A percentile compares a stretch with the other conserved stretches of the same genome.
Evolutionary conservation across 1,140 invertebrate species (phyloP).

Genomic region (Brachionus rotundiformis): DNA sequence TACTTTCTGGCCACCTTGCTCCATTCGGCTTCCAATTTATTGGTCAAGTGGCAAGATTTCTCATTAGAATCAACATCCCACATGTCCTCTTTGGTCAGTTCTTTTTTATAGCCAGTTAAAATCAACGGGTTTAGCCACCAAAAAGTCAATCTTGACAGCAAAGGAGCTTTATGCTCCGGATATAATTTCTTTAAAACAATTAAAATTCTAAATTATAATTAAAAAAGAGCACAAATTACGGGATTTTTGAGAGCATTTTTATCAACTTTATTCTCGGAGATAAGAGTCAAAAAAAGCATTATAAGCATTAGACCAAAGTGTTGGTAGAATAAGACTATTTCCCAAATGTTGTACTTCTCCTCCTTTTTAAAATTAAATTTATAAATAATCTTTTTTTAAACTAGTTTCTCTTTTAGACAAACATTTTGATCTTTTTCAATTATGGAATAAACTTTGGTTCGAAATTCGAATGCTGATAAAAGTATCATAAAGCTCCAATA

Average conservation of each 20-base stretch:
- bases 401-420: too few species aligned
- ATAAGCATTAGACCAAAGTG: background rate
- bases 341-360: background rate
- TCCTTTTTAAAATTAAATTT: background rate
- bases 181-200: too few species aligned
- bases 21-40: constrained; percentile 27
- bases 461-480: background rate
- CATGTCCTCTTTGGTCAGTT: constrained; percentile 29
- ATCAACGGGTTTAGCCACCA: constrained; percentile 50
- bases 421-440: background rate
- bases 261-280: background rate
- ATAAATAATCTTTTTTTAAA: background rate
- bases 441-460: background rate
- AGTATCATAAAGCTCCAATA: constrained; percentile 14
- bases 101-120: constrained; percentile 28
- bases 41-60: background rate
- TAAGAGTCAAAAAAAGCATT: background rate
- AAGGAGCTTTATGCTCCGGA: constrained; percentile 11
- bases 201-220: too few species aligned
- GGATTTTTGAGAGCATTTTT: background rate
- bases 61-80: constrained; percentile 21
- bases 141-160: constrained; percentile 48
- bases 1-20: constrained; percentile 11
- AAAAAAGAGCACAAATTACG: too few species aligned
- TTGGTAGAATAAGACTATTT: background rate